Evolutionary conservation across 2,113 vertebrate genomes (phyloP).

Genomic region (Haemorhous mexicanus): DNA sequence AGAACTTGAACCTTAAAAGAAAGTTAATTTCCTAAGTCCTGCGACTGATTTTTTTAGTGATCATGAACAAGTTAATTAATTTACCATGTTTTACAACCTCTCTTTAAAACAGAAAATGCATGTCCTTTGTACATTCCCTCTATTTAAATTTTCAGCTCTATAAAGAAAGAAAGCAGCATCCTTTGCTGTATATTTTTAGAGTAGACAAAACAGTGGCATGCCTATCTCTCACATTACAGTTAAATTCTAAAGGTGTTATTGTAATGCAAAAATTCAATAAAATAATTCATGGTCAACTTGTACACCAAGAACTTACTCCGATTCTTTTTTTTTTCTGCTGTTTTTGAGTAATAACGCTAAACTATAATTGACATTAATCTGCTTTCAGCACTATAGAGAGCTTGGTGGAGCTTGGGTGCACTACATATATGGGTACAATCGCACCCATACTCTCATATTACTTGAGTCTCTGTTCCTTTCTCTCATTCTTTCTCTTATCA

Average conservation of each 20-base stretch:
- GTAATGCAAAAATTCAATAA: neutral
- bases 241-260: neutral
- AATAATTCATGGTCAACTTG: neutral
- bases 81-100: neutral
- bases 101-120: neutral
- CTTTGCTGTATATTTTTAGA: neutral
- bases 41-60: neutral
- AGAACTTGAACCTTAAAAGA: neutral
- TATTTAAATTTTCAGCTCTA: neutral
- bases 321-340: neutral
- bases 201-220: neutral
- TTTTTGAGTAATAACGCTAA: neutral
- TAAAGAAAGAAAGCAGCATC: neutral
- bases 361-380: neutral
- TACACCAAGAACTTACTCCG: neutral
- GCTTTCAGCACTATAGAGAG: neutral
- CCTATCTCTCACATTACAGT: neutral
- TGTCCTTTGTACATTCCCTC: neutral
- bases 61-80: neutral
- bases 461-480: neutral
- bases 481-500: neutral
- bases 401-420: neutral
- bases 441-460: fast-evolving
- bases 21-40: neutral
- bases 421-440: neutral